Evolutionary conservation across 1,140 invertebrate species (phyloP), one percentile per base, ranked within the genome.

Genomic region (Drosophila virilis): DNA sequence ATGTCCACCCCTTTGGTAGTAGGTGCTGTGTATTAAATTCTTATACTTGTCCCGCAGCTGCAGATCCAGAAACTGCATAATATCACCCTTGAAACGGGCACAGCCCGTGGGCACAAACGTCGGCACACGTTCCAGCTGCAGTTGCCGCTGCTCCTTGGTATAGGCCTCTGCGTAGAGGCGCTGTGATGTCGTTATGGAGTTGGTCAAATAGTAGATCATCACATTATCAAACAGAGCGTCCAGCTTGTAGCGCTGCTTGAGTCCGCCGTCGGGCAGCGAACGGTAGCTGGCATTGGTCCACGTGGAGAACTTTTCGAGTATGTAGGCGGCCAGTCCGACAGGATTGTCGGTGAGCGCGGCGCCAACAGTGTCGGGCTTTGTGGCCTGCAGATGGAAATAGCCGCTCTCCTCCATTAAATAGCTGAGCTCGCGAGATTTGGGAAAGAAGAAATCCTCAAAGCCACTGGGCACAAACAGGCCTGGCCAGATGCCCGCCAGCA

Each of bases 301-400:
- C 0, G 95, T 92, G 10, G 95, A 96, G 86, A 98, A 97, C 92
- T 98, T 98, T 90, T 98, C 97, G 8, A 98, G 93, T 17, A 97
- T 95, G 77, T 98, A 98, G 6, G 95, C 96, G 6, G 97, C 96
- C 28, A 98, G 85, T 0, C 96, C 96, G 1, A 94, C 93, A 1
- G 97, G 97, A 9, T 95, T 95, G 54, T 95, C 94, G 6, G 93
- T 92, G 37, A 96, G 78, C 0, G 93, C 94, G 4, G 94, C 93
- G 32, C 95, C 95, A 62, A 98, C 93, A 9, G 98, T 98, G 86
- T 98, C 97, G 8, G 98, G 98, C 92, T 98, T 98, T 0, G 97
- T 97, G 1, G 96, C 94, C 92, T 98, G 97, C 38, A 98, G 80
- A 90, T 97, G 96, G 58, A 96, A 84, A 78, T 98, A 98, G 7